Percentiles rank a stretch among this genome's conserved stretches.
Conservation (phyloP, 2,113 vertebrate genomes). For the Onychostruthus taczanowskii region DNA sequence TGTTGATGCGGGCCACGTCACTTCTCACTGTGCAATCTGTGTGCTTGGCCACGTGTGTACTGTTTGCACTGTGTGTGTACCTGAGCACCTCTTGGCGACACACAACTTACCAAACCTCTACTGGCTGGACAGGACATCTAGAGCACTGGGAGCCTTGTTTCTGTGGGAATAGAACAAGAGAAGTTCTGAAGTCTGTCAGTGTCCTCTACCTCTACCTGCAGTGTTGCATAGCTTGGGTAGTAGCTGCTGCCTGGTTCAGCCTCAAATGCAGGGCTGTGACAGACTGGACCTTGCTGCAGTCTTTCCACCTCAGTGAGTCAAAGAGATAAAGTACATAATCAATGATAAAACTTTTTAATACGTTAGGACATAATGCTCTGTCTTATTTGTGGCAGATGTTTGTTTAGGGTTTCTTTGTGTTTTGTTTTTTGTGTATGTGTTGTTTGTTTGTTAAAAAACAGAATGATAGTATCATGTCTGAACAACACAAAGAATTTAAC, state of each 20-base stretch:
- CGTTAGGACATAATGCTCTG: not conserved
- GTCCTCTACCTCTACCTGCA: not conserved
- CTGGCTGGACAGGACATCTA: not conserved
- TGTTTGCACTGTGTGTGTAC: not conserved
- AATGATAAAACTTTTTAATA: not conserved
- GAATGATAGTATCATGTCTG: not conserved
- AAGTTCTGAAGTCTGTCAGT: not conserved
- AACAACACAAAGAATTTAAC: not conserved
- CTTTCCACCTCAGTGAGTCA: not conserved
- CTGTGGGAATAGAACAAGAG: not conserved
- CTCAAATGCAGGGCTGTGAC: not conserved
- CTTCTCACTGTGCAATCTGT: not conserved
- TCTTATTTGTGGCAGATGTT: not conserved
- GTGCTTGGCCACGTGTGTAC: fast-evolving
- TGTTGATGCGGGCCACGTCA: not conserved
- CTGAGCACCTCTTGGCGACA: not conserved
- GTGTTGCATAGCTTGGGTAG: fast-evolving
- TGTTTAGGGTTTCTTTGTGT: not conserved
- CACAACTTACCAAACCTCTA: fast-evolving
- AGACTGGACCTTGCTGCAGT: not conserved
- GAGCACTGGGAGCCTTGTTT: not conserved
- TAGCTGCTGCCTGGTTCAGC: not conserved
- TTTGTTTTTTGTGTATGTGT: not conserved
- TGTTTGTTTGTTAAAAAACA: not conserved
- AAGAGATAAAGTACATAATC: not conserved